Evolutionary conservation across 2,797 vertebrate genomes (phyloP).

Genomic region (Danio choprae): DNA sequence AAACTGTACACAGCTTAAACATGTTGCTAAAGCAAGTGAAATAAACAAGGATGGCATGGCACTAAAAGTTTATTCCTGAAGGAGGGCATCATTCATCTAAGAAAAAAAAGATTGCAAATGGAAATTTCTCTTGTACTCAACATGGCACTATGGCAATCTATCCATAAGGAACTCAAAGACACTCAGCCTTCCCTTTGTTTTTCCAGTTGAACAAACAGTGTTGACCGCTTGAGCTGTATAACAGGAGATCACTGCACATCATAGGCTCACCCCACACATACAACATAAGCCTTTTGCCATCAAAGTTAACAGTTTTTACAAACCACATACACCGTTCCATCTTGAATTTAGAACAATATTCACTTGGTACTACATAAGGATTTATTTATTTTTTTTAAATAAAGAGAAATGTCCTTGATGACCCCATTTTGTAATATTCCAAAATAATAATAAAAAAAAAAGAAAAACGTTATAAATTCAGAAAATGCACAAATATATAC

Average conservation of each 20-base stretch:
- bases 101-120: constrained; percentile 60
- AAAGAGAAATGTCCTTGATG: constrained; percentile 65
- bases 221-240: constrained; percentile 63
- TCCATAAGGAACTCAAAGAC: constrained; percentile 70
- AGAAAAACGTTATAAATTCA: constrained; percentile 56
- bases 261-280: constrained; percentile 59
- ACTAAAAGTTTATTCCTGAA: constrained; percentile 75
- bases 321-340: constrained; percentile 49
- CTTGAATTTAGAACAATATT: constrained; percentile 58
- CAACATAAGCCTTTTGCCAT: constrained; percentile 57
- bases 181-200: constrained; percentile 78
- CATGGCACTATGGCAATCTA: constrained; percentile 55
- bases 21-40: constrained; percentile 57
- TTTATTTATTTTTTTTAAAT: neutral
- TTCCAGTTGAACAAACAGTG: constrained; percentile 62
- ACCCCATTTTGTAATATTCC: constrained; percentile 58
- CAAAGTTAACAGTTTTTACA: constrained; percentile 61
- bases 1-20: constrained; percentile 52
- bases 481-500: constrained; percentile 57
- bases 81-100: constrained; percentile 83
- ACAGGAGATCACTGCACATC: constrained; percentile 54
- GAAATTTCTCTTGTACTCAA: constrained; percentile 46
- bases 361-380: constrained; percentile 43
- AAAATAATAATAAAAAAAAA: constrained; percentile 57
- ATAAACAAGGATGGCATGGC: constrained; percentile 70